phyloP scores from a whole-genome alignment of 2,113 vertebrate species.

The Rousettus leschenaultii region DNA sequence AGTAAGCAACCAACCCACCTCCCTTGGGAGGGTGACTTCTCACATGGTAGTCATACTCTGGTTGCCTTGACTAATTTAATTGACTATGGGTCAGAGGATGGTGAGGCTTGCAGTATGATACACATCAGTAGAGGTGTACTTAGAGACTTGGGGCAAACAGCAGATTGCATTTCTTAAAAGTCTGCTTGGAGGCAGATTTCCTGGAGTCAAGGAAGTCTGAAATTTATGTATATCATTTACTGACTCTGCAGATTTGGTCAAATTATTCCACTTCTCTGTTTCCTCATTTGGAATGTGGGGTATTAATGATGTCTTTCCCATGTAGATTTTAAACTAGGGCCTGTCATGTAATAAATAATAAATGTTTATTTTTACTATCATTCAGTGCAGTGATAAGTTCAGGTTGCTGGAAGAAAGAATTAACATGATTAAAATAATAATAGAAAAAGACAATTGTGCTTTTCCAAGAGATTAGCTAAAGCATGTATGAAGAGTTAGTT shows the following conservation, averaged over 20 bases:
- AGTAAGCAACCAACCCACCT: neutral
- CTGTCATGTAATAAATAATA: neutral
- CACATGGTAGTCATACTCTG: neutral
- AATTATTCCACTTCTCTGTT: neutral
- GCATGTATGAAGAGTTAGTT: neutral
- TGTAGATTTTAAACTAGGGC: neutral
- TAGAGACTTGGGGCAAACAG: neutral
- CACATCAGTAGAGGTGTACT: neutral
- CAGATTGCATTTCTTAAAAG: neutral
- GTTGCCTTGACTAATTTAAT: neutral
- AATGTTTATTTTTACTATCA: neutral
- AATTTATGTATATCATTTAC: neutral
- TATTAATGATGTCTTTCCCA: neutral
- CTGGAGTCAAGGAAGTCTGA: neutral
- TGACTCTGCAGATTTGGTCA: neutral
- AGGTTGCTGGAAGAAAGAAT: neutral
- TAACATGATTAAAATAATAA: neutral
- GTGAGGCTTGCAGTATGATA: neutral
- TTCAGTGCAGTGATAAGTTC: neutral
- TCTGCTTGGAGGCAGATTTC: neutral
- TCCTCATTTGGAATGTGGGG: neutral
- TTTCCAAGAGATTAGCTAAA: neutral
- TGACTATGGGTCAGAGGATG: neutral
- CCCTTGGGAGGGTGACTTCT: neutral
- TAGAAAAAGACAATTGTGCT: neutral